Conservation (phyloP, 2,888 invertebrate genomes). For the Anthophora plumipes region DNA sequence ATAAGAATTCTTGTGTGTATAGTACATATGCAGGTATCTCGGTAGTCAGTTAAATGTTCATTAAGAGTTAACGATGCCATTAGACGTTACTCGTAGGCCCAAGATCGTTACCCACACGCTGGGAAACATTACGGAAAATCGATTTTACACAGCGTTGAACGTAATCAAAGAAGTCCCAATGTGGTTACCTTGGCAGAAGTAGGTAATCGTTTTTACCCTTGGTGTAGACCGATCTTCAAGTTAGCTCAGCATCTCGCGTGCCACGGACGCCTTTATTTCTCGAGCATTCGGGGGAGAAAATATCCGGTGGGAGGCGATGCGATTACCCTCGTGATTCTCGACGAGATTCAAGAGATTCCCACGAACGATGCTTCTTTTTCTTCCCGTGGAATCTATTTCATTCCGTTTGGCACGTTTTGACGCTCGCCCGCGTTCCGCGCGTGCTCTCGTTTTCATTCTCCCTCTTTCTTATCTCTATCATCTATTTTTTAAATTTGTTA, state of each 20-base stretch:
- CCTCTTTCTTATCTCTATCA: conserved; percentile 2
- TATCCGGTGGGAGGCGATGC: conserved; percentile 7
- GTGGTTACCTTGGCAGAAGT: conserved; percentile 11
- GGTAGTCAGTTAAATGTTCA: conserved; percentile 67
- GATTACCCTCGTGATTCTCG: conserved; percentile 38
- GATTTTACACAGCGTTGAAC: conserved; percentile 25
- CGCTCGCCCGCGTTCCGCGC: background rate
- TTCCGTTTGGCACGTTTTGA: conserved; percentile 45
- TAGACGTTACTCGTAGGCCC: conserved; percentile 56
- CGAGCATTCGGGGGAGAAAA: background rate
- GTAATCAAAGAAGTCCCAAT: conserved; percentile 61
- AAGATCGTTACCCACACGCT: conserved; percentile 54
- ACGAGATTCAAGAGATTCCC: conserved; percentile 30
- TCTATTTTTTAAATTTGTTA: no score
- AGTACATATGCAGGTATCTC: no score
- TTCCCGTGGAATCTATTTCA: conserved; percentile 29
- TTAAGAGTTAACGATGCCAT: conserved; percentile 70
- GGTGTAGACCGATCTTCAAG: background rate
- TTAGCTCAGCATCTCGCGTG: background rate
- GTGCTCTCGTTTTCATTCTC: conserved; percentile 3
- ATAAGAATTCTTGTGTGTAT: no score
- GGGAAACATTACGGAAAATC: conserved; percentile 29
- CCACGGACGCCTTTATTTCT: conserved; percentile 28
- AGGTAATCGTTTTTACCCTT: conserved; percentile 22
- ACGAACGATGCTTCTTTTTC: conserved; percentile 10